These are phyloP conservation scores for Coregonus clupeaformis DNA, from an alignment of 2,113 vertebrate species.

Conservation along the genomic window DNA sequence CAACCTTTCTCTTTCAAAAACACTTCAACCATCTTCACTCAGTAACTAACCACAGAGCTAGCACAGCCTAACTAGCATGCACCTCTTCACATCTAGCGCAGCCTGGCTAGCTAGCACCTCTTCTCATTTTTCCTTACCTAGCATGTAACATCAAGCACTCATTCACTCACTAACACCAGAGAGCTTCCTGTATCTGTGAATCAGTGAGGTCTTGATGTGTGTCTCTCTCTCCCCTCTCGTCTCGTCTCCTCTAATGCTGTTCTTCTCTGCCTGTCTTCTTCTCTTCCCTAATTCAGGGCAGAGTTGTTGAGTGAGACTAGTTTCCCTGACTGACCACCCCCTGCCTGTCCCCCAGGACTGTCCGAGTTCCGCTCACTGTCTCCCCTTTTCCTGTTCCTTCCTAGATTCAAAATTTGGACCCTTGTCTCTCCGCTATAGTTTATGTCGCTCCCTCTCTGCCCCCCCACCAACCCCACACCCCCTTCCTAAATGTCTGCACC, in stretches of 20 bases:
- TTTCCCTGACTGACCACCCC: slow-evolving; percentile 81
- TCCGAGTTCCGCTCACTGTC: slow-evolving; percentile 70
- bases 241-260: slow-evolving; percentile 57
- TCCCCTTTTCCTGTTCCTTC: slow-evolving; percentile 44
- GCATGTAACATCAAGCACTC: background rate
- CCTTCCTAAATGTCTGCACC: slow-evolving; percentile 39
- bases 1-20: too few species aligned
- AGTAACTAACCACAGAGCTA: background rate
- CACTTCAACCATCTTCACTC: background rate
- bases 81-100: background rate
- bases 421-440: slow-evolving; percentile 45
- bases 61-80: background rate
- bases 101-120: background rate
- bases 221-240: slow-evolving; percentile 38
- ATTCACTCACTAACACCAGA: slow-evolving; percentile 24
- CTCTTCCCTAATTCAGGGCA: slow-evolving; percentile 81
- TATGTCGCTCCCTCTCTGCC: slow-evolving; percentile 5
- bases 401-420: slow-evolving; percentile 61
- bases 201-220: slow-evolving; percentile 57
- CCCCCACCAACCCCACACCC: background rate
- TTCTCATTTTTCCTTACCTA: background rate
- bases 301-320: slow-evolving; percentile 85
- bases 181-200: slow-evolving; percentile 19
- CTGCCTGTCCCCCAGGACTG: slow-evolving; percentile 74
- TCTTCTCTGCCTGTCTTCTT: slow-evolving; percentile 74